Base-by-base conservation (phyloP, 2,888 invertebrate species). In the Drosophila rellima region DNA sequence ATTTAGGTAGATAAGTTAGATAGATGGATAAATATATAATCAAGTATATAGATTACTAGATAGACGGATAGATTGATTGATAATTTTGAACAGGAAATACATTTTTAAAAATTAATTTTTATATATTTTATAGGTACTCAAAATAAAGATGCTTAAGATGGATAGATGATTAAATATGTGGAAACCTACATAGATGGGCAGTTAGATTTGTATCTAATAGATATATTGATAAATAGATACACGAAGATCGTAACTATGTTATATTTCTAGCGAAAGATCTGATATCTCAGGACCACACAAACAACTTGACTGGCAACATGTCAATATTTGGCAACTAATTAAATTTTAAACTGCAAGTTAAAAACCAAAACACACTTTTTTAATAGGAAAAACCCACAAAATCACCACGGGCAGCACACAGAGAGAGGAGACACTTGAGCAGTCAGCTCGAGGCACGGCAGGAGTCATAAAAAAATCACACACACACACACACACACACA, bases 341-440 rank as follows among this genome's bases (percentile, higher is more conserved):
- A 89, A 85, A 89, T 66, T 68, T 68, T 50, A 78, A 74, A 75
- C 72, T 85, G 69, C 55, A 71, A 59, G 71, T 66, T 64, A 50
- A 70, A 71, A 63, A 48, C 52, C 37, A 70, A 69, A 74, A 66
- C 55, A 70, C 68, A 42, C 29, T 33, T 63, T 70, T 82, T 89
- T 82, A 85, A 63, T 78, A 88, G 65, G 86, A 85, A 85, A 82
- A 88, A 70, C 82, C 78, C 74, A 82, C 86, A 88, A 85, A 71
- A 88, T 80, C 78, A 70, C 89, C 68, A 72, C 73, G 62, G 88
- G 62, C 29, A 50, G 86, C 72, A 52, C 47, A 39, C 20, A 10
- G 26, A 55, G 3, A 11, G 15, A 17, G 44, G 17, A 45, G 20
- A 45, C 73, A 69, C 64, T 61, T 45, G 62, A 59, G 61, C 39